Evolutionary conservation across 2,797 vertebrate genomes (phyloP).

Genomic region (Peromyscus aztecus): DNA sequence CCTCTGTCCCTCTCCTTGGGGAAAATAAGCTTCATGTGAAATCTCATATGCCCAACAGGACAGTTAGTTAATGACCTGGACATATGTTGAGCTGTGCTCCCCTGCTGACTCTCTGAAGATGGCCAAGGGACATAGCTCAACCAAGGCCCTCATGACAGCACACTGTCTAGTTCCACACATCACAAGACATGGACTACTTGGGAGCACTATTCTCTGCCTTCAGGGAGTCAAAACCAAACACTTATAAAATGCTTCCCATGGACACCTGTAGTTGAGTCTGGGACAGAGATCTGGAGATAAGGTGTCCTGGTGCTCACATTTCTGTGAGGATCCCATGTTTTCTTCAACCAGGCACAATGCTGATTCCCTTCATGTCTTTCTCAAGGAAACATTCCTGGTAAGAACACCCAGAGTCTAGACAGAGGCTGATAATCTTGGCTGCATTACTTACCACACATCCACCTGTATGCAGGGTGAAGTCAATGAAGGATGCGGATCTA

Average conservation of each 20-base stretch:
- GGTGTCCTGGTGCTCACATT: neutral
- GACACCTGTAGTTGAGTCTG: neutral
- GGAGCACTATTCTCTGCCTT: too few relatives aligned
- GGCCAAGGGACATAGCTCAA: neutral
- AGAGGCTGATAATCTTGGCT: neutral
- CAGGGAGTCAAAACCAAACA: neutral
- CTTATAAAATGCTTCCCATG: neutral
- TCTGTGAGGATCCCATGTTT: neutral
- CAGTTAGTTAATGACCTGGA: neutral
- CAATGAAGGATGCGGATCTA: neutral
- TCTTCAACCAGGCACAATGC: neutral
- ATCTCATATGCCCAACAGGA: neutral
- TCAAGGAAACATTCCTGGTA: neutral
- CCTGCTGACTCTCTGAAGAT: neutral
- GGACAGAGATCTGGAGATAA: neutral
- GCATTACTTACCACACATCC: neutral
- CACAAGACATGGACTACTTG: neutral
- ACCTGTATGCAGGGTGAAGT: neutral
- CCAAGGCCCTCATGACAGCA: neutral
- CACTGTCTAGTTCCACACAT: neutral
- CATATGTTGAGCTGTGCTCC: neutral
- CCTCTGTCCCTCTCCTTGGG: neutral
- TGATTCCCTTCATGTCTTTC: neutral
- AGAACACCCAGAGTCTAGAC: neutral
- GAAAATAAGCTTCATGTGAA: neutral